phyloP scores from a whole-genome alignment of 2,797 vertebrate species.

The Siniperca undulata region DNA sequence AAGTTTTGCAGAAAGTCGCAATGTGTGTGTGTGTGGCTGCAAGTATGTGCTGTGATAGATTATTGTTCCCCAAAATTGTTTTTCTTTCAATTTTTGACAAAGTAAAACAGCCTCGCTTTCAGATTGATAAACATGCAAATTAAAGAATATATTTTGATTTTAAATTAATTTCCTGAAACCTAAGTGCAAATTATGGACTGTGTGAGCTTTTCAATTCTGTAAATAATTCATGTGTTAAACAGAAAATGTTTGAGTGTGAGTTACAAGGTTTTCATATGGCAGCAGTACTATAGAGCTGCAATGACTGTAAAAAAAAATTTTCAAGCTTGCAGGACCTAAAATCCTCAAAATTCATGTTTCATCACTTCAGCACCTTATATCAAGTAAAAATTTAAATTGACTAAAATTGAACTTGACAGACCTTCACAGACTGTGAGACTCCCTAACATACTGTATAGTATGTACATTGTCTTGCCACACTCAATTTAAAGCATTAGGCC shows the following conservation, averaged over 20 bases:
- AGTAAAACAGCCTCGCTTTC: conserved; percentile 21
- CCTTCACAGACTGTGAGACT: conserved; percentile 24
- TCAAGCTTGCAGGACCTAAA: background rate
- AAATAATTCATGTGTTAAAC: conserved; percentile 33
- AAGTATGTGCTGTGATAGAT: conserved; percentile 12
- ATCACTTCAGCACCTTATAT: background rate
- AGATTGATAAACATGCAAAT: conserved; percentile 38
- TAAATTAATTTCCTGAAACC: conserved; percentile 32
- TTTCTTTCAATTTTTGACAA: conserved; percentile 26
- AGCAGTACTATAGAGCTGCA: background rate
- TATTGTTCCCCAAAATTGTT: conserved; percentile 42
- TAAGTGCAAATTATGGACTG: background rate
- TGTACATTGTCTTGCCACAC: conserved; percentile 13
- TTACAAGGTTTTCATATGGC: conserved; percentile 3
- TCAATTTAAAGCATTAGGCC: conserved; percentile 18
- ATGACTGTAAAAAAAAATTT: background rate
- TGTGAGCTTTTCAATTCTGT: conserved; percentile 27
- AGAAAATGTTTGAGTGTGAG: conserved; percentile 1
- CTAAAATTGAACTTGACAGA: conserved; percentile 28
- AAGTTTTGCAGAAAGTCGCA: conserved; percentile 25
- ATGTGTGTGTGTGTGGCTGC: background rate
- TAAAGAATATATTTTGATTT: conserved; percentile 29
- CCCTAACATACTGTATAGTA: conserved; percentile 10
- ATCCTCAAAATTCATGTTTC: background rate
- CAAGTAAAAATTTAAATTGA: conserved; percentile 12